Conservation (phyloP, 2,888 invertebrate genomes). For the Brenthis daphne region DNA sequence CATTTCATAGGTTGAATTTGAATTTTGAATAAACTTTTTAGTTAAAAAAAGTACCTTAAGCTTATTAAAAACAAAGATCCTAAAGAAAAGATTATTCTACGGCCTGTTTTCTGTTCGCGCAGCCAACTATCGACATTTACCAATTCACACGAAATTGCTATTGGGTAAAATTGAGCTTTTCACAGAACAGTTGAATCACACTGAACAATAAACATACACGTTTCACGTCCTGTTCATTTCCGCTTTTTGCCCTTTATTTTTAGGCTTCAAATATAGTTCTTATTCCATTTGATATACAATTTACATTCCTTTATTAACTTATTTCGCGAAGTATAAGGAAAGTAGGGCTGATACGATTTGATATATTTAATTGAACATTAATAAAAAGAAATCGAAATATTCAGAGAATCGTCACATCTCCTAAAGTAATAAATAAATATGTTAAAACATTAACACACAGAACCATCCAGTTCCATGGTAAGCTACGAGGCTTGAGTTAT, state of each 20-base stretch:
- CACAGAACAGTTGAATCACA: constrained; percentile 5
- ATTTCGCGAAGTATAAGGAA: background rate
- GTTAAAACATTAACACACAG: no score
- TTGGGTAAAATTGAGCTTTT: constrained; percentile 12
- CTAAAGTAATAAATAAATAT: no score
- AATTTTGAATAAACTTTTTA: no score
- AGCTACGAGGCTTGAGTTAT: no score
- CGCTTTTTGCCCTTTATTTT: background rate
- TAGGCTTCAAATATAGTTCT: background rate
- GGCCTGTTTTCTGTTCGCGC: background rate
- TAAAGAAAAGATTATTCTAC: background rate
- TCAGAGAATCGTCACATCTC: no score
- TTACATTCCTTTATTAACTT: background rate
- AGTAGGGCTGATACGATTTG: no score
- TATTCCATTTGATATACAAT: background rate
- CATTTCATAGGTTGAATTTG: no score
- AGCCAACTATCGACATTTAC: constrained; percentile 1
- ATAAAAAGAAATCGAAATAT: no score
- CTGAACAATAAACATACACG: constrained; percentile 19
- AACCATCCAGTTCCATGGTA: no score
- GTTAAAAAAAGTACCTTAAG: no score
- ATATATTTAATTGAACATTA: no score
- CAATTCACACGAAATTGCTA: constrained; percentile 5
- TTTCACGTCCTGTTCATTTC: background rate
- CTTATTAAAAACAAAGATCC: no score